Evolutionary conservation across 2,888 invertebrate genomes (phyloP).

Genomic region (Thecocarcelia acutangulata): DNA sequence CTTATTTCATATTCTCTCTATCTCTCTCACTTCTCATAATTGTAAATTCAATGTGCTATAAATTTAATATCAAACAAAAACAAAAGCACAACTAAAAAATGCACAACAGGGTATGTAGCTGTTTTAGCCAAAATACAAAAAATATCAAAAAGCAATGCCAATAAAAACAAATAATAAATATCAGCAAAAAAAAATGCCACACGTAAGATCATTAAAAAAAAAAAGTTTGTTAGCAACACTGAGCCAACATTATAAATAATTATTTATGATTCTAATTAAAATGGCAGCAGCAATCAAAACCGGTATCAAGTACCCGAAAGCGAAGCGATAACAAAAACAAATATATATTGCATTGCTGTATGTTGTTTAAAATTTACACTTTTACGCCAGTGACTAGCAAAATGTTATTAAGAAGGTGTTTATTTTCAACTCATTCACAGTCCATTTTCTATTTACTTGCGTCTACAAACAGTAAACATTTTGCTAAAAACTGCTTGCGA

Average conservation of each 20-base stretch:
- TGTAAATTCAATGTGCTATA: slow-evolving; percentile 18
- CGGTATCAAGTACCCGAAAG: slow-evolving; percentile 9
- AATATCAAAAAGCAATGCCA: slow-evolving; percentile 14
- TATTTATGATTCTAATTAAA: slow-evolving; percentile 50
- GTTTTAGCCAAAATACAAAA: not conserved
- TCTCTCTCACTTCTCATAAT: not conserved
- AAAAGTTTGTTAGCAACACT: slow-evolving; percentile 37
- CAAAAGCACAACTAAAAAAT: not conserved
- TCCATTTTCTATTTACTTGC: not conserved
- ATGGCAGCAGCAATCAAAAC: slow-evolving; percentile 23
- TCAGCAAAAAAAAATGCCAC: slow-evolving; percentile 38
- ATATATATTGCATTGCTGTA: not conserved
- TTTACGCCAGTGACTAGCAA: too few relatives aligned
- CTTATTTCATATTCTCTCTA: not conserved
- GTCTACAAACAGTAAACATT: slow-evolving; percentile 31
- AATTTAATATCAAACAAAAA: slow-evolving; percentile 22
- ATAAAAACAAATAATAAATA: slow-evolving; percentile 24
- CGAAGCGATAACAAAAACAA: slow-evolving; percentile 14
- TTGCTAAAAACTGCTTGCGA: not conserved
- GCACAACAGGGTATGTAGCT: not conserved
- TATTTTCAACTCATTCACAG: slow-evolving; percentile 12
- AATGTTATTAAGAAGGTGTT: not conserved
- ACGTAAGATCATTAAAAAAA: slow-evolving; percentile 39
- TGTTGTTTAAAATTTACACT: slow-evolving; percentile 54
- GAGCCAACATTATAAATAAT: slow-evolving; percentile 48